These are phyloP conservation scores for Rosalia funebris DNA, from an alignment of 2,888 invertebrate species.

Conservation along the genomic window DNA sequence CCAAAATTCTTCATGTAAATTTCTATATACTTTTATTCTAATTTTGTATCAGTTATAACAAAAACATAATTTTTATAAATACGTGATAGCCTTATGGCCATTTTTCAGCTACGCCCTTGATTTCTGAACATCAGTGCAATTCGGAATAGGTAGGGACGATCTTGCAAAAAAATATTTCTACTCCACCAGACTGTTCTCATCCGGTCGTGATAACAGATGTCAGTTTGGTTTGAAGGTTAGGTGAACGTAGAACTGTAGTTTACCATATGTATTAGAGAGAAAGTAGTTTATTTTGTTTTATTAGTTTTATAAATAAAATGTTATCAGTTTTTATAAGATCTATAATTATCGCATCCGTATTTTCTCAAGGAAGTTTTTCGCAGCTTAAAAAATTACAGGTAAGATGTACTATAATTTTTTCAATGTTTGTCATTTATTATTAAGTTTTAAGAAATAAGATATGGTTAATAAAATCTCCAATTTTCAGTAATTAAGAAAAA, in stretches of 20 bases:
- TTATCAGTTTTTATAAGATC: slow-evolving; percentile 38
- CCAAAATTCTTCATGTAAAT: no score
- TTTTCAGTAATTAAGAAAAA: not conserved
- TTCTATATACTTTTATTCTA: no score
- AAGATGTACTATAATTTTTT: not conserved
- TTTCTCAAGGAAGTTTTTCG: slow-evolving; percentile 33
- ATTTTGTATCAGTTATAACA: no score
- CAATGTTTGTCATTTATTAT: slow-evolving; percentile 4
- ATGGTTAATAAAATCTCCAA: not conserved
- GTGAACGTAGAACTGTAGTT: not conserved
- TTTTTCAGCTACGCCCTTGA: no score
- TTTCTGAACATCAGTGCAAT: no score
- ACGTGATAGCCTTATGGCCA: no score
- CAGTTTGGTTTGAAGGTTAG: no score
- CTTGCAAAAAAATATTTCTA: no score
- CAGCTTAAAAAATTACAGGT: slow-evolving; percentile 41
- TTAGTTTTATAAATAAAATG: slow-evolving; percentile 34
- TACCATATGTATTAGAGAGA: slow-evolving; percentile 7
- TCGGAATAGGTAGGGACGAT: no score
- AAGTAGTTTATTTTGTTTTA: not conserved
- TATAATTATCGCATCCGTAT: slow-evolving; percentile 37
- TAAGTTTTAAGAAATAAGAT: not conserved
- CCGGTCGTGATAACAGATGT: no score
- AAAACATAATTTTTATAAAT: no score
- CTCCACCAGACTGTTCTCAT: no score